These are phyloP conservation scores for Cheilosia soror DNA, from an alignment of 2,888 invertebrate species.

Conservation along the genomic window DNA sequence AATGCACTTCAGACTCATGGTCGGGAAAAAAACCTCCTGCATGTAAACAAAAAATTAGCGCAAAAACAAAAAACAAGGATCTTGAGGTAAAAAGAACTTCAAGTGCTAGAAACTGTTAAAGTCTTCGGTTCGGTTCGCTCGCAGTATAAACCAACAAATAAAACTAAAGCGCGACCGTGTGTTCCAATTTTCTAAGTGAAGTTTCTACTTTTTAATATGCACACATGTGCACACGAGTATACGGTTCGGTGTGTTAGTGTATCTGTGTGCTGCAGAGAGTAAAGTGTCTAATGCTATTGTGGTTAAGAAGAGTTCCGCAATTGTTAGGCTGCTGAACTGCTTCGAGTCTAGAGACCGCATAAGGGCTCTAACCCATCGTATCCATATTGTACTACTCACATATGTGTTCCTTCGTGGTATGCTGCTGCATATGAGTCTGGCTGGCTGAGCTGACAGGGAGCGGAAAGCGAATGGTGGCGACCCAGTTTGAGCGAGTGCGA, in stretches of 20 bases:
- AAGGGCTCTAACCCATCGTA: slow-evolving; percentile 70
- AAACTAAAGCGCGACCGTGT: slow-evolving; percentile 71
- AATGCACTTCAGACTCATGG: slow-evolving; percentile 73
- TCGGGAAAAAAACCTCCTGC: slow-evolving; percentile 46
- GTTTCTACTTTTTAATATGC: slow-evolving; percentile 45
- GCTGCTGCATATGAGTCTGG: slow-evolving; percentile 35
- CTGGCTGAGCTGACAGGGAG: slow-evolving; percentile 25
- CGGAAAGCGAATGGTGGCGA: slow-evolving; percentile 50
- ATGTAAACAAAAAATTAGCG: not conserved
- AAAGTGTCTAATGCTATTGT: slow-evolving; percentile 75
- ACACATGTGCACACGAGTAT: slow-evolving; percentile 38
- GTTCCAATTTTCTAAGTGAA: slow-evolving; percentile 70
- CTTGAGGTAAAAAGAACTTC: slow-evolving; percentile 55
- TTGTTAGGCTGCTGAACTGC: slow-evolving; percentile 74
- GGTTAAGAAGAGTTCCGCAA: slow-evolving; percentile 75
- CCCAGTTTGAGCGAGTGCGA: slow-evolving; percentile 69
- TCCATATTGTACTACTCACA: slow-evolving; percentile 18
- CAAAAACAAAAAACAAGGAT: slow-evolving; percentile 1
- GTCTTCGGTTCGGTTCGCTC: slow-evolving; percentile 50
- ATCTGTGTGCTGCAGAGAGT: slow-evolving; percentile 46
- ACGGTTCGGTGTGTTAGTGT: slow-evolving; percentile 20
- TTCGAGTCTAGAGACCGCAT: slow-evolving; percentile 72
- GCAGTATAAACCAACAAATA: slow-evolving; percentile 64
- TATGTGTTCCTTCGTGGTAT: not conserved
- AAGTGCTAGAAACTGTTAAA: slow-evolving; percentile 70